Conservation (phyloP, 2,113 vertebrate genomes). For the Chaetura pelagica region DNA sequence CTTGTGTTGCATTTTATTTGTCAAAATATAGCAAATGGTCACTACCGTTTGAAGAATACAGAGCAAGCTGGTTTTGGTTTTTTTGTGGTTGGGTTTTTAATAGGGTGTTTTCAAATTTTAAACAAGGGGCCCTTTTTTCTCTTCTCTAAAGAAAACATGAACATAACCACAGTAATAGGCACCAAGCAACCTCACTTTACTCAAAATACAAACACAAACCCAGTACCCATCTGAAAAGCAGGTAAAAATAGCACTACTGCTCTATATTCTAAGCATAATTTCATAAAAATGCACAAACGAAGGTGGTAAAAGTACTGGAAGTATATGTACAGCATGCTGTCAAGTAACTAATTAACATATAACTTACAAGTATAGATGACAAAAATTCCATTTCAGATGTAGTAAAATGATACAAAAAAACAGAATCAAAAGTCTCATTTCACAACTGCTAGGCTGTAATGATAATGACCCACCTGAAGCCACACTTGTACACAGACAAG, state of each 20-base stretch:
- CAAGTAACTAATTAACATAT: not conserved
- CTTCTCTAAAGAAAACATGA: not conserved
- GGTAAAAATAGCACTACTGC: not conserved
- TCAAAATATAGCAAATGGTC: not conserved
- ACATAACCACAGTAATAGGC: not conserved
- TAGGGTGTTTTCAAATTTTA: not conserved
- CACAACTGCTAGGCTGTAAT: not conserved
- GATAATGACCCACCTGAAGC: slow-evolving; percentile 25
- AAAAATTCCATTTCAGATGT: not conserved
- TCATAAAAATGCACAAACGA: not conserved
- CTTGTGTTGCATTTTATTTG: not conserved
- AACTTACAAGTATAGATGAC: not conserved
- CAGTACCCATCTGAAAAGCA: not conserved
- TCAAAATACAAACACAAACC: not conserved
- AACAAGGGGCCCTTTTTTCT: not conserved
- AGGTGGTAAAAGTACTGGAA: not conserved
- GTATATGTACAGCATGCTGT: not conserved
- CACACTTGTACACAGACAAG: not conserved
- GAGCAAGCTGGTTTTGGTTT: not conserved
- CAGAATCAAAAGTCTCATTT: slow-evolving; percentile 2
- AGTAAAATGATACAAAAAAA: not conserved
- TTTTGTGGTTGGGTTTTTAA: not conserved
- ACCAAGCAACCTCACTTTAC: not conserved
- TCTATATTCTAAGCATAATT: not conserved
- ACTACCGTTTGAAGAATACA: not conserved